phyloP scores from a whole-genome alignment of 2,113 vertebrate species.

The Python bivittatus region DNA sequence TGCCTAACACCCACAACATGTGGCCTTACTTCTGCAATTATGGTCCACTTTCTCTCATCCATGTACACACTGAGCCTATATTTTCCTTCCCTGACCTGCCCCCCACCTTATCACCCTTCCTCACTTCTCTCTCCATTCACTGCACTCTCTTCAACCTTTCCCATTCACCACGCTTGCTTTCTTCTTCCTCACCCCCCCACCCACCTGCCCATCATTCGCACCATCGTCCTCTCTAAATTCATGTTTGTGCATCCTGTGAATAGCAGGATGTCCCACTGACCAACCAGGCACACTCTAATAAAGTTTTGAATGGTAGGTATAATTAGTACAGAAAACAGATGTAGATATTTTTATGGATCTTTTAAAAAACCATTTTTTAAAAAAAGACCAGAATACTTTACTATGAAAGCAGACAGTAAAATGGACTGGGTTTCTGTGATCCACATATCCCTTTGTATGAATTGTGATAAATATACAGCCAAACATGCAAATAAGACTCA shows the following conservation, averaged over 20 bases:
- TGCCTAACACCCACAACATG: neutral
- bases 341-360: neutral
- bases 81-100: neutral
- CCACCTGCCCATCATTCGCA: neutral
- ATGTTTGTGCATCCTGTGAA: neutral
- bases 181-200: neutral
- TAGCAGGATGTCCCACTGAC: neutral
- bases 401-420: neutral
- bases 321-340: neutral
- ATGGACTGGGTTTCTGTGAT: neutral
- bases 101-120: neutral
- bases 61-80: neutral
- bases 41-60: neutral
- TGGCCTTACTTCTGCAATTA: neutral
- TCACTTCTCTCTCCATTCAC: neutral
- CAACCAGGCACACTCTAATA: neutral
- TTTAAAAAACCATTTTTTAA: neutral
- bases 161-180: neutral
- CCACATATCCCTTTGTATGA: neutral
- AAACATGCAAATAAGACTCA: slow-evolving; percentile 37
- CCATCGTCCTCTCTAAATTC: neutral
- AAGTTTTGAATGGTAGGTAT: neutral
- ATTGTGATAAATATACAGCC: slow-evolving; percentile 32
- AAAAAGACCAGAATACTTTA: neutral
- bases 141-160: neutral